These are phyloP conservation scores for Mormyrus iriodes DNA, from an alignment of 2,113 vertebrate genomes.

Conservation along the genomic window DNA sequence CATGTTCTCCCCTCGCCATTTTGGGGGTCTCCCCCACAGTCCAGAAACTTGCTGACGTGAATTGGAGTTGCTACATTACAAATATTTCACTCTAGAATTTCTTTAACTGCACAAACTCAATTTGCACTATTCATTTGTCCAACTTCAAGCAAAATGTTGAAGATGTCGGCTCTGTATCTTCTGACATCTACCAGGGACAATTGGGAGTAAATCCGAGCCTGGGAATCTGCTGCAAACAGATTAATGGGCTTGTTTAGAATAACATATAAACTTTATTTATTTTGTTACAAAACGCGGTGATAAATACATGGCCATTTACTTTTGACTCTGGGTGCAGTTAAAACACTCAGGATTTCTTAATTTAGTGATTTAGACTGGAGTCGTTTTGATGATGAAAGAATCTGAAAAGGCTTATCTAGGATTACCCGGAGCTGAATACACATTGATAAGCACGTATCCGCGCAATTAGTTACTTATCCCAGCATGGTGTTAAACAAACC, in stretches of 20 bases:
- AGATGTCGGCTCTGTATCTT: too few species aligned
- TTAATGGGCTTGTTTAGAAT: not conserved
- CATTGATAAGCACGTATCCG: not conserved
- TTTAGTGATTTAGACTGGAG: not conserved
- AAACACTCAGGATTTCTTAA: not conserved
- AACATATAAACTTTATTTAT: not conserved
- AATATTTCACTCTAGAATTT: too few species aligned
- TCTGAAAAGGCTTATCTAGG: not conserved
- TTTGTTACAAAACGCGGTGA: not conserved
- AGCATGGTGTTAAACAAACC: not conserved
- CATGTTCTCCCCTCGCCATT: not conserved
- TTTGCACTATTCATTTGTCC: too few species aligned
- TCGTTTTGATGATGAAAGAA: not conserved
- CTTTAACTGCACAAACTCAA: too few species aligned
- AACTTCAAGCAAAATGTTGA: too few species aligned
- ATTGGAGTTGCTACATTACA: not conserved
- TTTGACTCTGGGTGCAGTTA: not conserved
- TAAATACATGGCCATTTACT: not conserved
- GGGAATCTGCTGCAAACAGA: not conserved
- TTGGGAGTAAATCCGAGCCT: not conserved
- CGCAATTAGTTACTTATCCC: not conserved
- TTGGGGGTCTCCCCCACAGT: too few species aligned
- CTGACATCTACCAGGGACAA: not conserved
- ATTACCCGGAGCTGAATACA: not conserved
- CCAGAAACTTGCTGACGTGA: not conserved